Base-by-base conservation (phyloP, 1,140 invertebrate species). In the Caenorhabditis latens region DNA sequence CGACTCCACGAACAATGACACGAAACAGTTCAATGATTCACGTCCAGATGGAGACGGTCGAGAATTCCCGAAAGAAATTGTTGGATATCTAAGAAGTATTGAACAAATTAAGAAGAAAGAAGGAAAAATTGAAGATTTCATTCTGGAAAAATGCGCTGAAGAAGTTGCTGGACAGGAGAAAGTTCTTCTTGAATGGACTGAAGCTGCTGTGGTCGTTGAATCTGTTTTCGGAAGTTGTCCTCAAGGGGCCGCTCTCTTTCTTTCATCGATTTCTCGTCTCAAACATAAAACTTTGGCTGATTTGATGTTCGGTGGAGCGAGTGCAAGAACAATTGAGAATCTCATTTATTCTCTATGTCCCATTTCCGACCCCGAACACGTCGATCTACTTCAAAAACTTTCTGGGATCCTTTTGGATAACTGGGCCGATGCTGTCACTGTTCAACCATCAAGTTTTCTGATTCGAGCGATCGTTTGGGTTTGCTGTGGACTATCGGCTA, bases 391-490 rank as follows among this genome's bases (percentile, higher is more conserved):
- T n/a, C 24, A 48, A 21, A 88, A 61, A 67, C 50, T 88, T 4
- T 32, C 71, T 19, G 87, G 67, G 53, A 65, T 88, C 42, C 50
- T 88, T 9, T 43, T 58, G 11, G 87, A 88, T 21, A 84, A 88
- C 50, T 85, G 83, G 83, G 46, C 32, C 4, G 87, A 88, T 67
- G 55, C 71, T 50, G 42, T 85, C 14, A 53, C 40, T 9, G 40
- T 19, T 48, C 42, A 67, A 21, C 40, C 48, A 6, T 42, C 87
- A 11, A 87, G 85, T 24, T 88, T 88, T 42, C 32, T 88, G 7
- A 55, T 85, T n/a, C 21, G 87, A 61, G 85, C 83, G 8, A 53
- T 88, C 19, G 43, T 67, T n/a, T 87, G 57, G 63, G 86, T 88
- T 2, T 85, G 63, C 32, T 88, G 87, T 65, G 87, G 87, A 57